Evolutionary conservation across 2,113 vertebrate species (phyloP).

Genomic region (Labrus mixtus): DNA sequence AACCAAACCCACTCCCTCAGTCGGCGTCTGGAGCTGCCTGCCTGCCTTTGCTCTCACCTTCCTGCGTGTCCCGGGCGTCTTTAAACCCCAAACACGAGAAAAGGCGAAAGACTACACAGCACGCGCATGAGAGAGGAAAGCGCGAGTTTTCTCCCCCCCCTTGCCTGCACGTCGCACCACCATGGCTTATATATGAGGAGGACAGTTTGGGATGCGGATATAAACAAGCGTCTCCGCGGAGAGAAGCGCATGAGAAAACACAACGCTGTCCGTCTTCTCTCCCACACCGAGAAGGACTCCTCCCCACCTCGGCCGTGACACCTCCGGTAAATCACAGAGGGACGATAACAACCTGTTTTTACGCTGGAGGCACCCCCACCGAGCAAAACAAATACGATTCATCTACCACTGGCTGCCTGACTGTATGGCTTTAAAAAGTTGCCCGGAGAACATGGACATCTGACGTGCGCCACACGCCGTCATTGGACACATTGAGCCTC

Average conservation of each 20-base stretch:
- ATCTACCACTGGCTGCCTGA: slow-evolving; percentile 31
- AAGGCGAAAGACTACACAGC: slow-evolving; percentile 40
- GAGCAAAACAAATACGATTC: slow-evolving; percentile 7
- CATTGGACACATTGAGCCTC: slow-evolving; percentile 66
- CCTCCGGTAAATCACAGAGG: slow-evolving; percentile 55
- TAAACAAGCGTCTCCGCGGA: slow-evolving; percentile 70
- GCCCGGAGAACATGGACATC: slow-evolving; percentile 76
- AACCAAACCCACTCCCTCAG: slow-evolving; percentile 80
- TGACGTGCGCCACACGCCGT: slow-evolving; percentile 76
- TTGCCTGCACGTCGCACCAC: slow-evolving; percentile 38
- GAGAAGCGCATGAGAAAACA: slow-evolving; percentile 67
- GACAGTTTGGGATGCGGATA: slow-evolving; percentile 76
- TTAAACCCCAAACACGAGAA: slow-evolving; percentile 74
- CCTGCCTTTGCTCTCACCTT: slow-evolving; percentile 68
- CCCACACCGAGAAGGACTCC: slow-evolving; percentile 72
- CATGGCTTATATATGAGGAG: slow-evolving; percentile 75
- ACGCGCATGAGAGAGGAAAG: slow-evolving; percentile 81
- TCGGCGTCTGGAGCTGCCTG: slow-evolving; percentile 80
- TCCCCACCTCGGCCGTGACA: slow-evolving; percentile 77
- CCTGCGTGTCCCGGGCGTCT: slow-evolving; percentile 63
- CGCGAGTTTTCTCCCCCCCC: slow-evolving; percentile 62
- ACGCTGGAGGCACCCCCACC: slow-evolving; percentile 34
- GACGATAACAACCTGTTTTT: slow-evolving; percentile 55
- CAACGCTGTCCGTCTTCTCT: slow-evolving; percentile 56
- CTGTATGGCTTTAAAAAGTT: slow-evolving; percentile 81